Evolutionary conservation across 92 coral and sea anemone species (phyloP).

Genomic region (Scolanthus callimorphus): DNA sequence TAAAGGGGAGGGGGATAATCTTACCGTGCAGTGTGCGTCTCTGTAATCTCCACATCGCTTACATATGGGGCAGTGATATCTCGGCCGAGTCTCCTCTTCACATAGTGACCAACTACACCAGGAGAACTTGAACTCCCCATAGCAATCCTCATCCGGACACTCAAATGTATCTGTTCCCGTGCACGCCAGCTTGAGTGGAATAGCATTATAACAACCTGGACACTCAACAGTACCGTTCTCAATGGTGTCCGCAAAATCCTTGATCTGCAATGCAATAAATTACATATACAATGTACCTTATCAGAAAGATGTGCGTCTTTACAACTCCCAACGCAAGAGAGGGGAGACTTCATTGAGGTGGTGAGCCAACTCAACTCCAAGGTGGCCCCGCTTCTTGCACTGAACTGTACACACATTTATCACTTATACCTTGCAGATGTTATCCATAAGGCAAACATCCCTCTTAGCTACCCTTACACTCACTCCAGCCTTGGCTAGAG

Average conservation of each 20-base stretch:
- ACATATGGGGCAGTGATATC: conserved; percentile 64
- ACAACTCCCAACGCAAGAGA: too few species aligned
- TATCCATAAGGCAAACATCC: conserved; percentile 63
- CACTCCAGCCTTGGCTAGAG: conserved; percentile 50
- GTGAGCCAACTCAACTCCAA: too few species aligned
- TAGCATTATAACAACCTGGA: conserved; percentile 51
- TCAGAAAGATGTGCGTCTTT: too few species aligned
- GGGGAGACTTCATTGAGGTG: too few species aligned
- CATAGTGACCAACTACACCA: conserved; percentile 53
- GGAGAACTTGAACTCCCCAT: conserved; percentile 44
- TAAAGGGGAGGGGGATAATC: conserved; percentile 9
- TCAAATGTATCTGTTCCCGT: conserved; percentile 27
- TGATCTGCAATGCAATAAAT: too few species aligned
- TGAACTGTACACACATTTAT: too few species aligned
- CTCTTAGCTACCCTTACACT: conserved; percentile 40
- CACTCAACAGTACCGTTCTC: conserved; percentile 20
- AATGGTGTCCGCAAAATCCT: conserved; percentile 33
- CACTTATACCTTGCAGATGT: conserved; percentile 47
- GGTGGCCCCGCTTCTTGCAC: too few species aligned
- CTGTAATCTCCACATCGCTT: conserved; percentile 71
- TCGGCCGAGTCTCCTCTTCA: conserved; percentile 62
- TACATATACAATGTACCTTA: too few species aligned
- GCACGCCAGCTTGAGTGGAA: conserved; percentile 32
- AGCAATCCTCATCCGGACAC: conserved; percentile 54
- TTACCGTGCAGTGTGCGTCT: conserved; percentile 56